Evolutionary conservation across 2,888 invertebrate genomes (phyloP).

Genomic region (Lysandra coridon): DNA sequence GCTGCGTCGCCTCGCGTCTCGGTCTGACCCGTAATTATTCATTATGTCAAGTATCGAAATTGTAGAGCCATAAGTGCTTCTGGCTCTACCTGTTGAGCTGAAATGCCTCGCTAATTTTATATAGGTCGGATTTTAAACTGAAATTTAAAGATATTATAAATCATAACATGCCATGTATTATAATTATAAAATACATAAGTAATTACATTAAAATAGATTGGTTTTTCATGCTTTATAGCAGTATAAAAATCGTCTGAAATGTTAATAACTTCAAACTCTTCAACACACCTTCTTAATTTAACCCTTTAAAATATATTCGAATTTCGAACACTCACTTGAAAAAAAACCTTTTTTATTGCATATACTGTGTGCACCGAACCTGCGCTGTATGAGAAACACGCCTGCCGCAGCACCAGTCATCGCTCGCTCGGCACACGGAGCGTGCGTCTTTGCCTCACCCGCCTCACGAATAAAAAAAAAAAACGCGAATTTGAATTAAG

Average conservation of each 20-base stretch:
- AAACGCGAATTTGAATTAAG: conserved; percentile 8
- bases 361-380: background rate
- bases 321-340: background rate
- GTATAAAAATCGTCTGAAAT: no score
- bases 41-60: background rate
- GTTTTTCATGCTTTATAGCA: background rate
- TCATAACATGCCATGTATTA: no score
- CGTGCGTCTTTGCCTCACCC: conserved; percentile 28
- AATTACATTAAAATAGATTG: background rate
- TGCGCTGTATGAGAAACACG: background rate
- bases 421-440: conserved; percentile 16
- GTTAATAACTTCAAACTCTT: background rate
- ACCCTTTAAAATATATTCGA: background rate
- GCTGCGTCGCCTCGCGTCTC: no score
- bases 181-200: no score
- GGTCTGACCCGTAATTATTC: background rate
- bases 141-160: background rate
- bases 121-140: background rate
- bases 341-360: conserved; percentile 9
- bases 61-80: background rate
- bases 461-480: background rate
- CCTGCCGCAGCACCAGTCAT: conserved; percentile 15
- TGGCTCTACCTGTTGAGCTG: background rate
- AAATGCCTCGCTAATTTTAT: background rate
- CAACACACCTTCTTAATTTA: background rate